Evolutionary conservation across 2,888 invertebrate species (phyloP), one percentile per base, ranked within the genome.

Genomic region (Allolobophora icterica): DNA sequence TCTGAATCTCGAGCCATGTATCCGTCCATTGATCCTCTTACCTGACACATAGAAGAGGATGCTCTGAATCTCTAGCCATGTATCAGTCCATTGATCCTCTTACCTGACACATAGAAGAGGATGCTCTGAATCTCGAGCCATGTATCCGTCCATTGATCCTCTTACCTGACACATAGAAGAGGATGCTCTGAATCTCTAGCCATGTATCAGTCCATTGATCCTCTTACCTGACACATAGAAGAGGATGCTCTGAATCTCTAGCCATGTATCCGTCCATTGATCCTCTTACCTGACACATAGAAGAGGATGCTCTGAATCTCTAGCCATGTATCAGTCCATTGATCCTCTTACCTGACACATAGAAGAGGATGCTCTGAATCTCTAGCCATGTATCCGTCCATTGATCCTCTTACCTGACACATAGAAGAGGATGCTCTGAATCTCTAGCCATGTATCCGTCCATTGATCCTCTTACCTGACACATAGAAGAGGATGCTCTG

Each of bases 71-170:
- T 94, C 95, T 95, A 95, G 52, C 93, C 92, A 83, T 17, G 45
- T n/a, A 21, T 58, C 35, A 11, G 90, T 90, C 90, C 90, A 90
- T 38, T 90, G 89, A 15, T 24, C 34, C 21, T 42, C 34, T 89
- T 58, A 95, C 95, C 95, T 92, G 95, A 95, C n/a, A 95, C 93
- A 89, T 95, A 95, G 93, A 95, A 95, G 45, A 95, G 93, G 90
- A 94, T 93, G 89, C 94, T 94, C 92, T 95, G 95, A 21, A 95
- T 93, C 89, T 94, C 95, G 95, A 95, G 52, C 93, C 92, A 83
- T 17, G 45, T n/a, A 21, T 58, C 35, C 58, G 90, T 90, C 90
- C 90, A 90, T 38, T 90, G 89, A 15, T 24, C 34, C 21, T 42
- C 34, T 89, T 58, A 95, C 95, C 95, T 92, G 95, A 95, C n/a